Conservation (phyloP, 2,888 invertebrate genomes). For the Abrostola tripartita region DNA sequence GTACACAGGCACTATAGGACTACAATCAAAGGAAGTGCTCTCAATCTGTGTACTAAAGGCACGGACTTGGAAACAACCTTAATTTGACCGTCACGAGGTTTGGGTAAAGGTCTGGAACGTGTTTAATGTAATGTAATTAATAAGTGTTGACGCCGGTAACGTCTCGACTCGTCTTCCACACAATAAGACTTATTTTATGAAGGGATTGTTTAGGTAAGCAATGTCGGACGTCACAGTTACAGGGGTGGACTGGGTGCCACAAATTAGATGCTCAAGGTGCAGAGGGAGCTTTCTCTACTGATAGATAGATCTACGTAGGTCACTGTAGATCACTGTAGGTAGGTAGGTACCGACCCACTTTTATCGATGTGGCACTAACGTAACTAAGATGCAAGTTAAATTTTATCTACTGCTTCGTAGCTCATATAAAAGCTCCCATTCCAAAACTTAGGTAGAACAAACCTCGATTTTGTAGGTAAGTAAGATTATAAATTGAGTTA, state of each 20-base stretch:
- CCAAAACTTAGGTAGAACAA: no score
- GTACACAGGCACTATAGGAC: slow-evolving; percentile 40
- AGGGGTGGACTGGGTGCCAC: slow-evolving; percentile 59
- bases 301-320: neutral
- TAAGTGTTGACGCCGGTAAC: slow-evolving; percentile 68
- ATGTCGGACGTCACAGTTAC: slow-evolving; percentile 64
- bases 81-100: slow-evolving; percentile 38
- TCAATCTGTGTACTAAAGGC: slow-evolving; percentile 52
- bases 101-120: slow-evolving; percentile 62
- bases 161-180: slow-evolving; percentile 70
- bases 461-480: no score
- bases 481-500: no score
- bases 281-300: neutral
- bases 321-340: neutral
- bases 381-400: no score
- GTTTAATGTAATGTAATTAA: slow-evolving; percentile 82
- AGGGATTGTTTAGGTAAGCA: slow-evolving; percentile 67
- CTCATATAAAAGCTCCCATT: no score
- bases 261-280: neutral
- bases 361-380: no score
- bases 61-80: slow-evolving; percentile 57
- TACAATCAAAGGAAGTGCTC: slow-evolving; percentile 54
- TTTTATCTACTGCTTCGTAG: no score
- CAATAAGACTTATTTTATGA: slow-evolving; percentile 74
- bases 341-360: no score